phyloP scores from a whole-genome alignment of 2,113 vertebrate genomes.

The Nesoenas mayeri region DNA sequence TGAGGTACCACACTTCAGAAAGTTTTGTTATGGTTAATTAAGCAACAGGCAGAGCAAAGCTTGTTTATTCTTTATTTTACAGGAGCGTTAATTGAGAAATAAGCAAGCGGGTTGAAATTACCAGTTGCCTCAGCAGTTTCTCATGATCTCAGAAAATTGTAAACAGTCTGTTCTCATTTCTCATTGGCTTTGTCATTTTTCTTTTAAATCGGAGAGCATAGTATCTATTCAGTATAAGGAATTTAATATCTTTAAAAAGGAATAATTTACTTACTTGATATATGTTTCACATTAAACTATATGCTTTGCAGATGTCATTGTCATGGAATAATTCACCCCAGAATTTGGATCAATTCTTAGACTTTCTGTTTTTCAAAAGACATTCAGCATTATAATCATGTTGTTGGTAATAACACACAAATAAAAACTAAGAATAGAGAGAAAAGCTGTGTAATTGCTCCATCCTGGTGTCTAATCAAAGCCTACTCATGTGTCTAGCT shows the following conservation, averaged over 20 bases:
- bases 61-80: constrained; percentile 56
- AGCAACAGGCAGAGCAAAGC: constrained; percentile 28
- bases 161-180: constrained; percentile 27
- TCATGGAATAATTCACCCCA: constrained; percentile 41
- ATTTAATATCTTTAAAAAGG: constrained; percentile 37
- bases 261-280: constrained; percentile 60
- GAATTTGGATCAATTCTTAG: background rate
- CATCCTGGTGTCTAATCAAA: background rate
- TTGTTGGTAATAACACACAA: background rate
- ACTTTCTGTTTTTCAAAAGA: constrained; percentile 6
- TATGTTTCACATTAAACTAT: constrained; percentile 47
- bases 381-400: background rate
- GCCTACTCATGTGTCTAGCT: background rate
- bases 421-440: background rate
- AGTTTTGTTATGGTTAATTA: constrained; percentile 61
- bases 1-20: constrained; percentile 44
- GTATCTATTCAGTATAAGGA: constrained; percentile 32
- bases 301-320: constrained; percentile 44
- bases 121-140: constrained; percentile 46
- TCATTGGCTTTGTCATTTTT: constrained; percentile 16
- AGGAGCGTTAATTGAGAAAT: constrained; percentile 55
- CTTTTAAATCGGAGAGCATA: constrained; percentile 7
- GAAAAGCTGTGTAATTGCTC: background rate
- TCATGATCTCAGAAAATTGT: constrained; percentile 50
- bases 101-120: constrained; percentile 39